A percentile compares a stretch with the other conserved stretches of the same genome.
These are phyloP conservation scores for Chunga burmeisteri DNA, from an alignment of 2,113 vertebrate species.

Conservation along the genomic window DNA sequence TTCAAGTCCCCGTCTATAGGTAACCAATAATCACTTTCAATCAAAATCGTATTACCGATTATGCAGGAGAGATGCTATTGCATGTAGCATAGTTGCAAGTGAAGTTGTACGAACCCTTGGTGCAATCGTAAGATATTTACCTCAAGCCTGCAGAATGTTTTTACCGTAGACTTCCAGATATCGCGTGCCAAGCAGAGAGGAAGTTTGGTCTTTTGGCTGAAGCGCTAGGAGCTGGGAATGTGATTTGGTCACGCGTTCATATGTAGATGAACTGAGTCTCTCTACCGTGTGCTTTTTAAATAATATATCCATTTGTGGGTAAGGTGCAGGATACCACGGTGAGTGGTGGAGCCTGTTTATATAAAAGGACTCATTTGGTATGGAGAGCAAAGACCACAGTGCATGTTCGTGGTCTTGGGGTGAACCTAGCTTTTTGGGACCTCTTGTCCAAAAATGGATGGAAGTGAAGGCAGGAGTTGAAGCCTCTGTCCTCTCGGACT, in stretches of 20 bases:
- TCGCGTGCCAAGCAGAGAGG: no score
- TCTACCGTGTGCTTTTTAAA: neutral
- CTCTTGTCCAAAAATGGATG: neutral
- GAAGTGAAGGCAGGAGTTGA: neutral
- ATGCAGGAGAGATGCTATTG: neutral
- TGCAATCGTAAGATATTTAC: neutral
- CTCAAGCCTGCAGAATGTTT: neutral
- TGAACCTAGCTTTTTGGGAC: neutral
- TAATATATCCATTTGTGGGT: neutral
- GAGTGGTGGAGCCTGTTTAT: neutral
- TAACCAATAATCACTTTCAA: constrained; percentile 31
- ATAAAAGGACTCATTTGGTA: neutral
- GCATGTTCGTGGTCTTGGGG: rapidly evolving
- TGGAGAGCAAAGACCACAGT: neutral
- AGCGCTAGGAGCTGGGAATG: neutral
- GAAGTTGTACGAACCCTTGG: neutral
- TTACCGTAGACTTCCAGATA: rapidly evolving
- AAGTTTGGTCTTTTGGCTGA: neutral
- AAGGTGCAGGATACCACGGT: neutral
- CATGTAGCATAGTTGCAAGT: neutral
- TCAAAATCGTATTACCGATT: neutral
- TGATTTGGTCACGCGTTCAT: neutral
- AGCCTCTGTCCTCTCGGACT: neutral
- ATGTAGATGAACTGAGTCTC: neutral
- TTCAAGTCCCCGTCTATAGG: constrained; percentile 99